Evolutionary conservation across 2,113 vertebrate genomes (phyloP).

Genomic region (Gorsachius goisagi): DNA sequence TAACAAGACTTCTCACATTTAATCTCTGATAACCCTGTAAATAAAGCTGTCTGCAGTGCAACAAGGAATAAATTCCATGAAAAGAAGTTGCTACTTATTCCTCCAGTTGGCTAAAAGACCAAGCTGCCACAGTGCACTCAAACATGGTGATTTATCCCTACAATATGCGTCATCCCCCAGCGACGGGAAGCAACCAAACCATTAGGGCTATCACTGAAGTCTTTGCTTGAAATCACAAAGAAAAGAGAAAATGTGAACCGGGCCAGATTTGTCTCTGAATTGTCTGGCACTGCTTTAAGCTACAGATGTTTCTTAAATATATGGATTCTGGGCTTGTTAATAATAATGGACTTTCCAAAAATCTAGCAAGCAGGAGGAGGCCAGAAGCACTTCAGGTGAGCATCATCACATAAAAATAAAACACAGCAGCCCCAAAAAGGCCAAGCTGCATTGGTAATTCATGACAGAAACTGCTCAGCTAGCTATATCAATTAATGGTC

Average conservation of each 20-base stretch:
- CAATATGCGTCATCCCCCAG: background rate
- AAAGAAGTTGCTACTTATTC: background rate
- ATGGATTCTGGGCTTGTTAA: background rate
- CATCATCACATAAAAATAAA: background rate
- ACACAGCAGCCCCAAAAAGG: background rate
- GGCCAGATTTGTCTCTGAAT: no score
- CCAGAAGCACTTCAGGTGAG: background rate
- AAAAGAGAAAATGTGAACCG: background rate
- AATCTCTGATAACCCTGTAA: background rate
- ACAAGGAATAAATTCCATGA: background rate
- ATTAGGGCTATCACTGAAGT: background rate
- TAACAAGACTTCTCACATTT: background rate
- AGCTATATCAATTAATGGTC: background rate
- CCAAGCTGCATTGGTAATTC: background rate
- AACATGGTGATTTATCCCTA: background rate
- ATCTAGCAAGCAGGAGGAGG: background rate
- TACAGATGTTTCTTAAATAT: background rate
- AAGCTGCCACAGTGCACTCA: background rate
- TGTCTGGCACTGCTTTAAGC: background rate
- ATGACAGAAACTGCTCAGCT: background rate
- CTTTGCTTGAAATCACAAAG: background rate
- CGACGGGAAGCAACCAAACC: background rate
- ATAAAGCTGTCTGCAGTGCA: background rate
- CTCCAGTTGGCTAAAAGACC: background rate
- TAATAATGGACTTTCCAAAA: background rate